Base-by-base conservation (phyloP, 2,888 invertebrate genomes). In the Melieria picta region DNA sequence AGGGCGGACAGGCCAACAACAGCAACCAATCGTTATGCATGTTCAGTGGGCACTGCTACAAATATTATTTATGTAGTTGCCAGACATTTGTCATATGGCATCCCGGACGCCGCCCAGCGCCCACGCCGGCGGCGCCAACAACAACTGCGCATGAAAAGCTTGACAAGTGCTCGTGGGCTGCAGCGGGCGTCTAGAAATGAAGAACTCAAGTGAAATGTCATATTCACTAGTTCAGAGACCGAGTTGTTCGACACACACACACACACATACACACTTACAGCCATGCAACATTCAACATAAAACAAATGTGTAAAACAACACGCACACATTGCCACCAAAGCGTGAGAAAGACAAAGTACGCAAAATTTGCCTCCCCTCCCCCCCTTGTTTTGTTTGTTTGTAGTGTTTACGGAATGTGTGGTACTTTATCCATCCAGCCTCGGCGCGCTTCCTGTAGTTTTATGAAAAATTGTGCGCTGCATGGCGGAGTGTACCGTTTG, bases 231-330 rank as follows among this genome's bases (percentile, higher is more conserved):
- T 68, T 16, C 46, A n/a, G 5, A 47, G 46, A 52, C 43, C 55
- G 47, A 52, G 52, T 13, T 16, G 42, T 52, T 30, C 30, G 16
- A 62, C 4, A 52, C 65, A 70, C 64, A 66, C 64, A 66, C 71
- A 70, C 71, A 69, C 63, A 46, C 45, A 64, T 13, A 62, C 48
- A 5, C 42, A 30, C 16, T 16, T 1, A 16, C 42, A 6, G 11
- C 4, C n/a, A 55, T 56, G 58, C 57, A 63, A 55, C 30, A 45
- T 30, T 30, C 55, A 52, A 50, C 64, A 56, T 69, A 65, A n/a
- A 4, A n/a, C 16, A 13, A 42, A 60, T 60, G 30, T 30, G 30
- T 30, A 30, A 30, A 30, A 30, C 30, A 30, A 30, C 3, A 2
- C 30, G 2, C 30, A 30, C 30, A 30, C 30, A 30, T 30, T 30